Evolutionary conservation across 1,140 invertebrate genomes (phyloP), one percentile per base, ranked within the genome.

Genomic region (Pogonomyrmex californicus): DNA sequence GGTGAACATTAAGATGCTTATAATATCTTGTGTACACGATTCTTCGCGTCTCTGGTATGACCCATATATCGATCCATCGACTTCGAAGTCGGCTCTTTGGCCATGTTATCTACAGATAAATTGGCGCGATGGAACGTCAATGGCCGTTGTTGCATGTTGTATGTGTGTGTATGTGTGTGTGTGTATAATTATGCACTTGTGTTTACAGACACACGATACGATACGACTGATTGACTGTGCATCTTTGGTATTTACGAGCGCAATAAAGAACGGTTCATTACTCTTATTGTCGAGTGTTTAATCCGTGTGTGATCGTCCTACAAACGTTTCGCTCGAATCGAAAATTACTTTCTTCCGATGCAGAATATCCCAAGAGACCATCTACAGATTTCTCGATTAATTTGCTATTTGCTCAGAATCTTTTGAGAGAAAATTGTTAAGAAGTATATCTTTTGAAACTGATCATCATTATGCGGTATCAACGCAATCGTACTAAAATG

Each of bases 11-110:
- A 56, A 56, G n/a, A 2, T 75, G 36, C 33, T 38, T 75, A 75
- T 23, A 41, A 68, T 12, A 33, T 6, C 36, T 79, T 17, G 33
- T 54, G 38, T 44, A 63, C 56, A 47, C 12, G 44, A 66, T 30
- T 36, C 6, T 54, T 51, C 44, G 62, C 33, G 33, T 62, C 56
- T 63, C 14, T 79, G 10, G 4, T 54, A 68, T 68, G 77, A 68
- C 77, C 77, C 36, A 68, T 38, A 51, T 66, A 79, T 79, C 77
- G 63, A 79, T 79, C 14, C 63, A 54, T 79, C 77, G 77, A 68
- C 47, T 79, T 51, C 41, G 54, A 79, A 68, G n/a, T 68, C 47
- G n/a, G 33, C 47, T 66, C 77, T 66, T 68, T 36, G 41, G 9
- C 9, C 47, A 36, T 23, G 17, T 68, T 79, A 79, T 68, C 62